Base-by-base conservation (phyloP, 2,888 invertebrate genomes). In the Drosophila eohydei region DNA sequence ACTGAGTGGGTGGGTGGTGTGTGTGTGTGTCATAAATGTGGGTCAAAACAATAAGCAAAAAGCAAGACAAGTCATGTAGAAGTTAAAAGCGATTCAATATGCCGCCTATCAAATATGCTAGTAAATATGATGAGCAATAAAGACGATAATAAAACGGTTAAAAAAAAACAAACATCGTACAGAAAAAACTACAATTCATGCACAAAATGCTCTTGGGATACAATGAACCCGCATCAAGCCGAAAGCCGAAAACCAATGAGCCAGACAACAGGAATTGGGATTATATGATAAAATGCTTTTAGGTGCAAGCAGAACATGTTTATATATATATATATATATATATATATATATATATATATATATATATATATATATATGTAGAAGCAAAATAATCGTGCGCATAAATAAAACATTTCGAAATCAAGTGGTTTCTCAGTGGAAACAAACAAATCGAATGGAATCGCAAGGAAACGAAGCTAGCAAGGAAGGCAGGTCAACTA, bases 391-490 rank as follows among this genome's bases (percentile, higher is more conserved):
- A 85, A 85, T 85, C 85, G 81, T 81, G 63, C 77, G 77, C 88
- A 85, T 85, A 85, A 85, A 85, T 85, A 85, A 85, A 85, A 85
- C 88, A 85, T 87, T 81, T 75, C 63, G 28, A 87, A 85, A 87
- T 87, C 85, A 85, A 87, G 88, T 82, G 88, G 87, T 81, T 74
- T 68, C 58, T 58, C 73, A 81, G 73, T 84, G 73, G 71, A 73
- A 73, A 71, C 63, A 65, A 75, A 78, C 81, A 55, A 74, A 74
- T 60, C 61, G 56, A 75, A 71, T 68, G 66, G 77, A 84, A 74
- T 54, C 63, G 32, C 32, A 62, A 56, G 55, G 61, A 41, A 50
- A 43, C 21, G 28, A 34, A 43, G 43, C 21, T 21, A 21, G 21
- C 14, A 34, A 32, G 32, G 26, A 34, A 32, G 32, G 26, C 52